Evolutionary conservation across 2,113 vertebrate species (phyloP).

Genomic region (Aptenodytes patagonicus): DNA sequence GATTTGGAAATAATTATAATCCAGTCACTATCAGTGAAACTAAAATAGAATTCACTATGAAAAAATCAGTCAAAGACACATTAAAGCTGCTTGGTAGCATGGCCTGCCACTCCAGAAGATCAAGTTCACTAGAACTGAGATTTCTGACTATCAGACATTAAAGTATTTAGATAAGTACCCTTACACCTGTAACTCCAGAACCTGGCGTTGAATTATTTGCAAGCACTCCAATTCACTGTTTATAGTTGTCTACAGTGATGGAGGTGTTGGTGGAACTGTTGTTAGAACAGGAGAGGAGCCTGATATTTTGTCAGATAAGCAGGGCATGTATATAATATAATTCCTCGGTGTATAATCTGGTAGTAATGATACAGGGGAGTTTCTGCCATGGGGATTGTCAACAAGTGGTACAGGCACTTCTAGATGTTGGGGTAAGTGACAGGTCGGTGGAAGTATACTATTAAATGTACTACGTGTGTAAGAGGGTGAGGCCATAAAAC

Average conservation of each 20-base stretch:
- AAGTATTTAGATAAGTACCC: background rate
- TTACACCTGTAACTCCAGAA: background rate
- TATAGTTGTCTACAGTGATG: background rate
- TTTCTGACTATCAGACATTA: background rate
- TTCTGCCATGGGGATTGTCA: background rate
- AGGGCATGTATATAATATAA: rapidly evolving
- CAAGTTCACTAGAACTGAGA: background rate
- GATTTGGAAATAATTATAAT: background rate
- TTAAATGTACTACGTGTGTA: background rate
- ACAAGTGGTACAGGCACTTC: background rate
- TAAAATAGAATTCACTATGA: background rate
- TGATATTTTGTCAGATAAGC: background rate
- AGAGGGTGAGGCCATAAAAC: background rate
- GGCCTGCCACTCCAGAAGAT: background rate
- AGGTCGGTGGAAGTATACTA: background rate
- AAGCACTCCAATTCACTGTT: background rate
- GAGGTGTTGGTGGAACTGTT: background rate
- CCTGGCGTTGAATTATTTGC: background rate
- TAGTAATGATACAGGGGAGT: no score
- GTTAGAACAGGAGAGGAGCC: background rate
- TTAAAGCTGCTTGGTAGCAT: background rate
- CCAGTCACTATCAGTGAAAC: background rate
- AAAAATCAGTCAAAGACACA: background rate
- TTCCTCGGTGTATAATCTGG: background rate
- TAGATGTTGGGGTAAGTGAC: background rate